Percentiles rank a stretch among this genome's conserved stretches.
These are phyloP conservation scores for Caradrina clavipalpis DNA, from an alignment of 2,888 invertebrate species.

Conservation along the genomic window DNA sequence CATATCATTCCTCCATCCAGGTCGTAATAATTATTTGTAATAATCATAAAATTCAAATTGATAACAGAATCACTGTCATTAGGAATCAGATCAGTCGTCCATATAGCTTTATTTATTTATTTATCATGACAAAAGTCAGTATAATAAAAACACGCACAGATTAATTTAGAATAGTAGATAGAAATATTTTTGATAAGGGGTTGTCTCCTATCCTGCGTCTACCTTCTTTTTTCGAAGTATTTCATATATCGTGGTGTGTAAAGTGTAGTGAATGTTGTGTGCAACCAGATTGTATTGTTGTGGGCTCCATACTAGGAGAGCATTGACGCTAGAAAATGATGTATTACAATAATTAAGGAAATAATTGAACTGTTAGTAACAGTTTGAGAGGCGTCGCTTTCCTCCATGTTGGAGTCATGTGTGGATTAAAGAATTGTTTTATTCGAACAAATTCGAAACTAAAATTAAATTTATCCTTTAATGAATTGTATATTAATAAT, in stretches of 20 bases:
- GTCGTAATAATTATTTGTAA: conserved; percentile 56
- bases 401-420: conserved; percentile 32
- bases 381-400: conserved; percentile 10
- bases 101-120: conserved; percentile 76
- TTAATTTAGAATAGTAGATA: conserved; percentile 65
- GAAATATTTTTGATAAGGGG: conserved; percentile 66
- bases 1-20: conserved; percentile 89
- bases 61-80: conserved; percentile 52
- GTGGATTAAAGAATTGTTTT: conserved; percentile 51
- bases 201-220: conserved; percentile 51
- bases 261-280: conserved; percentile 37
- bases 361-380: conserved; percentile 13
- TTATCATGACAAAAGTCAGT: conserved; percentile 71
- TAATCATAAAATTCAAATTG: conserved; percentile 52
- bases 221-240: conserved; percentile 55
- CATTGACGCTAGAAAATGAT: conserved; percentile 8
- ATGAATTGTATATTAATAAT: conserved; percentile 42
- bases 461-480: conserved; percentile 42
- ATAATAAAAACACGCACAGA: conserved; percentile 87
- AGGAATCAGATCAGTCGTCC: conserved; percentile 73
- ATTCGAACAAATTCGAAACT: conserved; percentile 59
- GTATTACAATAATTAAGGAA: conserved; percentile 6
- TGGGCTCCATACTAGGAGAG: conserved; percentile 12
- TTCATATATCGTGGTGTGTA: conserved; percentile 42
- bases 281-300: conserved; percentile 25